Base-by-base conservation (phyloP, 2,888 invertebrate genomes). In the Chorisops tibialis region DNA sequence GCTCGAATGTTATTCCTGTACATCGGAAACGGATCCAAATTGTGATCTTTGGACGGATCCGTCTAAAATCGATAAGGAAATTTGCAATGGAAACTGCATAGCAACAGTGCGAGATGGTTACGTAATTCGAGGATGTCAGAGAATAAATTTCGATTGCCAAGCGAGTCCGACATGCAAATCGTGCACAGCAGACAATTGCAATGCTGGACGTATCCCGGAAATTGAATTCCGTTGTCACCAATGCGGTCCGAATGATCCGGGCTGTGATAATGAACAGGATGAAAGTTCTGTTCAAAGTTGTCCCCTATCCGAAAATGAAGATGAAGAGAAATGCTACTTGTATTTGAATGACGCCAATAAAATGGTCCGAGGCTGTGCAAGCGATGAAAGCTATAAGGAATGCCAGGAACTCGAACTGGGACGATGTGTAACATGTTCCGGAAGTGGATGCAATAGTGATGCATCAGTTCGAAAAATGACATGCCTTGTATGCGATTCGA, bases 151-250 rank as follows among this genome's bases (percentile, higher is more conserved):
- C 16, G 54, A 61, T 9, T 74, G 75, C 21, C 65, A 59, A 9
- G 41, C 30, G 1, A 72, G 72, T 50, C 4, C 16, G 0, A 61
- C 49, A 0, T 56, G 56, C 19, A 30, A 24, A 6, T 43, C 43
- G 16, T 56, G 56, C 30, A 24, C 43, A 6, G 56, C 43, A 18
- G 22, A 45, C 1, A 56, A 61, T 11, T 72, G 73, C 38, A 73
- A 73, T 48, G 56, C 47, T 3, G 71, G 67, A 2, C 54, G 69
- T 11, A 70, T 68, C n/a, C 72, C 72, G 9, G 14, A 39, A 2
- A 58, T 67, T 9, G 70, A 71, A 48, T 51, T 56, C 1, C 62
- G 30, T 1, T 73, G 73, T 52, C 68, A 68, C 41, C 70, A 72
- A 41, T 73, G 73, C 45, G 38, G 12, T 1, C 16, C 59, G 3